Base-by-base conservation (phyloP, 2,113 vertebrate species). In the Phycodurus eques region DNA sequence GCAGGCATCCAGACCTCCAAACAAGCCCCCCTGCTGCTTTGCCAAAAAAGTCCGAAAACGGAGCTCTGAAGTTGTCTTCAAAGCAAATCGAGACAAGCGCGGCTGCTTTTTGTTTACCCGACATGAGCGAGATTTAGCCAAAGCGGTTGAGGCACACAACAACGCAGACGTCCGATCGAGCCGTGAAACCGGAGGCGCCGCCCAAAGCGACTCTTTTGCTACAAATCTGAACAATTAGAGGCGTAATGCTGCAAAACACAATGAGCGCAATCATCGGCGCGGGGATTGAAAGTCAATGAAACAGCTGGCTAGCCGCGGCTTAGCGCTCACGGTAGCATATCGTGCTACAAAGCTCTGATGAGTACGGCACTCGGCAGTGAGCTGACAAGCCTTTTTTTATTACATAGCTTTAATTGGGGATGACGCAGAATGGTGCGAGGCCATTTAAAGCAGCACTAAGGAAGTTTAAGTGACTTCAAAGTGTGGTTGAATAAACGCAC, bases 91-190 rank as follows among this genome's bases (percentile, higher is more conserved):
- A 75, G 69, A 66, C 43, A 71, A 71, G 44, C 47, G 42, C 27
- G 39, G 27, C 57, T 71, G 33, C 20, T 43, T 71, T 54, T n/a
- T 72, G 22, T 70, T 78, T 27, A 70, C 35, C 65, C 22, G 47
- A 35, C 65, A 68, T 72, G 46, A 22, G 59, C 8, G n/a, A 27
- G 49, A 69, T 61, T 72, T n/a, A 60, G 46, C 83, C 73, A 51
- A 71, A 68, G 57, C 22, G 27, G 27, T 60, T 60, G 57, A 77
- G 70, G 67, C 33, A 73, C 82, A 75, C n/a, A 85, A 81, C 71
- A 80, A 67, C 42, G 27, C 51, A 70, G 73, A 77, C 73, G 71
- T 71, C 72, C 46, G 70, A 80, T 77, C 51, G 83, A 81, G 17
- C 68, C 44, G 77, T 71, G 72, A 72, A 14, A 35, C 44, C 10